Evolutionary conservation across 23 tunicate genomes (phyloP), one percentile per base, ranked within the genome.

Genomic region (Clavelina lepadiformis): DNA sequence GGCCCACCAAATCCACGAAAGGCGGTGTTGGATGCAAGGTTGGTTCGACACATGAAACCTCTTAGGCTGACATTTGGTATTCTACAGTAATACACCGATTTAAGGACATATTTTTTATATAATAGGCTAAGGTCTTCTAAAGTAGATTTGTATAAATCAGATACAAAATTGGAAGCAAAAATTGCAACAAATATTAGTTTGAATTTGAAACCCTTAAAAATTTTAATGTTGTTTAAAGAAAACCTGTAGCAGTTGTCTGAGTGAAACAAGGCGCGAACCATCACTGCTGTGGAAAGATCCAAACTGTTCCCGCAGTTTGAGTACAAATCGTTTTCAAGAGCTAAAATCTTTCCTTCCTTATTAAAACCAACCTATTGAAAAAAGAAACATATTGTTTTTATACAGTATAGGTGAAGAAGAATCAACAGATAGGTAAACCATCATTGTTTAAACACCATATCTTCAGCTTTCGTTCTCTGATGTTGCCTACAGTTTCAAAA

Each of bases 1-100:
- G 98, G 98, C 0, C 61, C 78, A 0, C 98, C 98, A 69, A 89
- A 89, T 1, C 98, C 98, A 0, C 98, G 83, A 35, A 89, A 89
- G 0, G 98, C 98, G 0, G 98, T 89, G 75, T 82, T 82, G 13
- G 98, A 89, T 2, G 91, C 38, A 2, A 76, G 47, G 68, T 89
- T 82, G 53, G 98, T 89, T 3, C 72, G 63, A 59, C 95, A 78
- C 5, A 72, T 63, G 47, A 47, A 55, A 3, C 95, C 86, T 20
- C 28, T 28, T 2, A 65, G 21, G 3, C 6, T 19, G 0, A 72
- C 56, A 36, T 86, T 72, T 28, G 86, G 81, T 28, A 79, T 72
- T 21, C 86, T 86, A 31, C 4, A 28, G 6, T 52, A 45, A 31
- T 31, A 32, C 27, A 28, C 28, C 5, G 19, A 25, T 3, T 49